Evolutionary conservation across 2,888 invertebrate genomes (phyloP).

Genomic region (Caprella mutica): DNA sequence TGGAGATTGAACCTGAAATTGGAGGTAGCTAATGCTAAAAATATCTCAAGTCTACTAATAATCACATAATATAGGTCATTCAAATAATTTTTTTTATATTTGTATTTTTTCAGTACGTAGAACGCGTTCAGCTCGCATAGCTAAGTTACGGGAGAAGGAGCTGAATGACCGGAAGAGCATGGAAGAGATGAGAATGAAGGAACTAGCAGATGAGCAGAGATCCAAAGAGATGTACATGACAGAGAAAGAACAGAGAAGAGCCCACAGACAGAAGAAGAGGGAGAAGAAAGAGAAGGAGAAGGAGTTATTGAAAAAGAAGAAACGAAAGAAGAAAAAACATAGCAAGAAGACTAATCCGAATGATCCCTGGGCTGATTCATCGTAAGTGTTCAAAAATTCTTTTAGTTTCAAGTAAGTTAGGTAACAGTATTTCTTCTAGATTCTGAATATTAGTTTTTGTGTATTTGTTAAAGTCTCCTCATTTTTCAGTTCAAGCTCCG

Average conservation of each 20-base stretch:
- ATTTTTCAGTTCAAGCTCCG: conserved; percentile 20
- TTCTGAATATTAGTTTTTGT: not conserved
- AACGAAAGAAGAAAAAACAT: conserved; percentile 41
- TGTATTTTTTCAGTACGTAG: conserved; percentile 43
- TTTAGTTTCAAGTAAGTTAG: conserved; percentile 43
- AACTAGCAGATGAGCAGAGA: conserved; percentile 51
- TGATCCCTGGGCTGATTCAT: conserved; percentile 50
- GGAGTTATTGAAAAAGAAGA: conserved; percentile 24
- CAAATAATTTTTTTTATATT: not conserved
- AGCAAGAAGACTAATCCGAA: conserved; percentile 41
- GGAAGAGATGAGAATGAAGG: conserved; percentile 60
- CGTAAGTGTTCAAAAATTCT: conserved; percentile 1
- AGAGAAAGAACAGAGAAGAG: conserved; percentile 5
- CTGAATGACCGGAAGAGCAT: conserved; percentile 63
- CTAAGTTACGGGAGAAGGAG: conserved; percentile 74
- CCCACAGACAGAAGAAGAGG: conserved; percentile 31
- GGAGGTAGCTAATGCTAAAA: too few species aligned
- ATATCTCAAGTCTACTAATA: too few species aligned
- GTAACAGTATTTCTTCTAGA: conserved; percentile 30
- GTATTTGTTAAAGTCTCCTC: not conserved
- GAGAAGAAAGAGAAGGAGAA: conserved; percentile 37
- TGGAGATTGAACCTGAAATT: too few species aligned
- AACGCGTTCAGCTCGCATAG: conserved; percentile 70
- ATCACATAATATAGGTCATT: too few species aligned
- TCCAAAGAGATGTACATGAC: conserved; percentile 14